A percentile compares a stretch with the other conserved stretches of the same genome.
phyloP scores from a whole-genome alignment of 1,140 invertebrate species.

The Caenorhabditis tropicalis region DNA sequence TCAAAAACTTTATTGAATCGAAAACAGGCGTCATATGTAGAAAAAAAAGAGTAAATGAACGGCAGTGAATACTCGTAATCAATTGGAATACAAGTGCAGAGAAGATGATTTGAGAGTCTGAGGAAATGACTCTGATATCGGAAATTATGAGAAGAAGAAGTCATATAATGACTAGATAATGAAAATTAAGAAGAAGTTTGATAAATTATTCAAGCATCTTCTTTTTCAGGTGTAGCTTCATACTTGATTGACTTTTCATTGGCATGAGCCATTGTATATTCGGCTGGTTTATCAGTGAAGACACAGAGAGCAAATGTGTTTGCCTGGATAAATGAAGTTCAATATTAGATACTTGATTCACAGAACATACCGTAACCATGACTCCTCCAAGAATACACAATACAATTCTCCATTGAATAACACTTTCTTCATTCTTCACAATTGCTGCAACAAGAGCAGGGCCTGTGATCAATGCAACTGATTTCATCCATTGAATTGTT shows the following conservation, averaged over 20 bases:
- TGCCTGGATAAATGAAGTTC: slow-evolving; percentile 21
- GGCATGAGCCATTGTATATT: slow-evolving; percentile 27
- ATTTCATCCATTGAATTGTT: slow-evolving; percentile 56
- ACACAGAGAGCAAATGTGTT: slow-evolving; percentile 12
- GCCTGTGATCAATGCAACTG: slow-evolving; percentile 37
- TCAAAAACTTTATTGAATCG: too few species aligned
- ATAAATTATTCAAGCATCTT: background rate
- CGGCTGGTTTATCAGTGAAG: slow-evolving; percentile 48
- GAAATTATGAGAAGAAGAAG: background rate
- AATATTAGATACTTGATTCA: background rate
- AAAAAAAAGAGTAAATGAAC: too few species aligned
- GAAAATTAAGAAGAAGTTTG: background rate
- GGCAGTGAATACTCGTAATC: background rate
- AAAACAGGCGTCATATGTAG: too few species aligned
- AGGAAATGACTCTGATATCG: background rate
- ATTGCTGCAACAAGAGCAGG: slow-evolving; percentile 41
- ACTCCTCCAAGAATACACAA: slow-evolving; percentile 19
- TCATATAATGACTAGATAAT: background rate
- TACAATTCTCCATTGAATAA: slow-evolving; percentile 12
- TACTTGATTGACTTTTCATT: slow-evolving; percentile 28
- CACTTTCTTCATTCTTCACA: slow-evolving; percentile 22
- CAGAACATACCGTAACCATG: slow-evolving; percentile 12
- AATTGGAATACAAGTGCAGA: background rate
- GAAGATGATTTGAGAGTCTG: background rate
- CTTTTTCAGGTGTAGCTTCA: background rate